phyloP scores from a whole-genome alignment of 2,113 vertebrate species.

The Chaetorhynchus papuensis region DNA sequence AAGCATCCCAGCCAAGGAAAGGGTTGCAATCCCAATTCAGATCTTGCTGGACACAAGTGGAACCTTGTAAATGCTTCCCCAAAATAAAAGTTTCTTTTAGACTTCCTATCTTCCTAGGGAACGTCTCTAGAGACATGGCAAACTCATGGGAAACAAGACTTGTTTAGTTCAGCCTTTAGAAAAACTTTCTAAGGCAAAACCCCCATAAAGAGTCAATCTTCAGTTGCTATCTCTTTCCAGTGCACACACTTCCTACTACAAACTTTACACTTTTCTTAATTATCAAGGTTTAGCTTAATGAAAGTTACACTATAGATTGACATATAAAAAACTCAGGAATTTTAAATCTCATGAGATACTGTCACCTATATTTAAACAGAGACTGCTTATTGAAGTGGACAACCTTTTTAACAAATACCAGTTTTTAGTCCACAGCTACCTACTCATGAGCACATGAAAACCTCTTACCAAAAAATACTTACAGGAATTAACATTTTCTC shows the following conservation, averaged over 20 bases:
- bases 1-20: background rate
- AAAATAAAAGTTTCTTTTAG: background rate
- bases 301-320: background rate
- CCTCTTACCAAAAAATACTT: background rate
- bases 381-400: background rate
- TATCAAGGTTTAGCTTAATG: background rate
- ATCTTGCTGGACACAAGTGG: background rate
- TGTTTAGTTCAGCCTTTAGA: background rate
- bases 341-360: background rate
- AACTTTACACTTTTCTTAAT: background rate
- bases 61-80: background rate
- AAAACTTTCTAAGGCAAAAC: background rate
- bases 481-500: background rate
- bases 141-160: background rate
- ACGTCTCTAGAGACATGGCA: background rate
- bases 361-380: background rate
- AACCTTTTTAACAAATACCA: background rate
- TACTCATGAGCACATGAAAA: background rate
- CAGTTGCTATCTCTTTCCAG: background rate
- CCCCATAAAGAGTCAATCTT: background rate
- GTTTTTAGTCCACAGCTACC: background rate
- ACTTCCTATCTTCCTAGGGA: background rate
- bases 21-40: background rate
- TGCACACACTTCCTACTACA: background rate
- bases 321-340: background rate